phyloP scores from a whole-genome alignment of 2,113 vertebrate species.

The Mirounga angustirostris region DNA sequence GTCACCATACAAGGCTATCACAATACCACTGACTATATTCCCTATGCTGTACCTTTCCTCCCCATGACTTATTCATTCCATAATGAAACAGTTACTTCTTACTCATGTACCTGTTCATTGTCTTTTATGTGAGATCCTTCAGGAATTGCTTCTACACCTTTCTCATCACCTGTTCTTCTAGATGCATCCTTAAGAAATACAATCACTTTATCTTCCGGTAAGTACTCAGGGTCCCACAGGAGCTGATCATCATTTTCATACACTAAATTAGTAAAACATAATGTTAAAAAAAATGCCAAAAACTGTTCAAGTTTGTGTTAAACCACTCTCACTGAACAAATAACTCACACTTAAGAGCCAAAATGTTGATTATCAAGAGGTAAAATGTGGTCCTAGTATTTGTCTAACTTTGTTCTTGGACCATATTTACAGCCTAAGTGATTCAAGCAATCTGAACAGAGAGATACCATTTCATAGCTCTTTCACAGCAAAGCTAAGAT shows the following conservation, averaged over 20 bases:
- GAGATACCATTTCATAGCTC: background rate
- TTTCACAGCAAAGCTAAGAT: background rate
- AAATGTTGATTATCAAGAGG: background rate
- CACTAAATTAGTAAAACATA: conserved; percentile 85
- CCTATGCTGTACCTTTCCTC: background rate
- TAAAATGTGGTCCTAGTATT: background rate
- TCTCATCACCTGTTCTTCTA: conserved; percentile 94
- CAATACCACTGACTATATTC: background rate
- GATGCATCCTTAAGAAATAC: conserved; percentile 96
- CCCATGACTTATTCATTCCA: background rate
- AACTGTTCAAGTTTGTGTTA: background rate
- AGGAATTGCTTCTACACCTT: conserved; percentile 95
- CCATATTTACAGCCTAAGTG: background rate
- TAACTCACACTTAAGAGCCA: background rate
- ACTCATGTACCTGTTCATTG: conserved; percentile 94
- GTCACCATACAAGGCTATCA: background rate
- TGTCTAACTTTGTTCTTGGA: background rate
- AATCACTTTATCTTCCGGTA: conserved; percentile 95
- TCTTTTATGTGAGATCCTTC: conserved; percentile 98
- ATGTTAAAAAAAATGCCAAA: conserved; percentile 5
- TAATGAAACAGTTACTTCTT: background rate
- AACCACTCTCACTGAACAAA: background rate
- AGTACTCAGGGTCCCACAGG: conserved; percentile 96
- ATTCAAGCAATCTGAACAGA: background rate
- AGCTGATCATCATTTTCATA: conserved; percentile 99